Conservation (phyloP, 2,113 vertebrate species). For the Cavia aperea region DNA sequence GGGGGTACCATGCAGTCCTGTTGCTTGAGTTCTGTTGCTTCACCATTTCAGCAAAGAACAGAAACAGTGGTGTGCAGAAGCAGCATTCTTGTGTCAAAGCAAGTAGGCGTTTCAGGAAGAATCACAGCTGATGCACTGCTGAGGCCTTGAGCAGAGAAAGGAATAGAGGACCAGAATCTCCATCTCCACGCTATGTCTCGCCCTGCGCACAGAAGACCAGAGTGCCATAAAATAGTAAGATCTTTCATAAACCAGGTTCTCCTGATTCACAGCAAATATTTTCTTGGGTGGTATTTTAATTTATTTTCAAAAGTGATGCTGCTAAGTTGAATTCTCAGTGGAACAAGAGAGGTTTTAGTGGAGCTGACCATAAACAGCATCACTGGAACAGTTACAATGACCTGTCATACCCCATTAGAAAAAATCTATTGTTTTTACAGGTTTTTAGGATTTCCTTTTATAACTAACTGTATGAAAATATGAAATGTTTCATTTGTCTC, state of each 20-base stretch:
- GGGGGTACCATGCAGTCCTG: background rate
- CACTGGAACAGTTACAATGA: background rate
- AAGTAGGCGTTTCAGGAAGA: conserved; percentile 36
- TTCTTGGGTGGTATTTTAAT: conserved; percentile 2
- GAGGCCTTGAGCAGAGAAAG: conserved; percentile 35
- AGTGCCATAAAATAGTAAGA: conserved; percentile 83
- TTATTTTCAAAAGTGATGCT: conserved; percentile 34
- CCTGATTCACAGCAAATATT: conserved; percentile 19
- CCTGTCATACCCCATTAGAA: background rate
- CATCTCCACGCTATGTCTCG: conserved; percentile 72
- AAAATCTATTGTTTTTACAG: background rate
- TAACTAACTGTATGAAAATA: background rate
- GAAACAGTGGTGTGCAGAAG: conserved; percentile 55
- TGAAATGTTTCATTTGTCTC: background rate
- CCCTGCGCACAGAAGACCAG: conserved; percentile 73
- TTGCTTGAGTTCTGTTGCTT: conserved; percentile 60
- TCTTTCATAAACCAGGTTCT: conserved; percentile 2
- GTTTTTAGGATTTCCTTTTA: conserved; percentile 8
- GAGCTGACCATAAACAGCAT: background rate
- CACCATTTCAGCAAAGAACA: conserved; percentile 49
- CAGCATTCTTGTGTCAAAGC: conserved; percentile 29
- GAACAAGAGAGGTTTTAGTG: background rate
- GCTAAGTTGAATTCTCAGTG: background rate
- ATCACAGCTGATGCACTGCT: background rate
- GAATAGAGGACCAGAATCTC: background rate